Conservation (phyloP, 1,140 invertebrate genomes). For the Nasonia giraulti region DNA sequence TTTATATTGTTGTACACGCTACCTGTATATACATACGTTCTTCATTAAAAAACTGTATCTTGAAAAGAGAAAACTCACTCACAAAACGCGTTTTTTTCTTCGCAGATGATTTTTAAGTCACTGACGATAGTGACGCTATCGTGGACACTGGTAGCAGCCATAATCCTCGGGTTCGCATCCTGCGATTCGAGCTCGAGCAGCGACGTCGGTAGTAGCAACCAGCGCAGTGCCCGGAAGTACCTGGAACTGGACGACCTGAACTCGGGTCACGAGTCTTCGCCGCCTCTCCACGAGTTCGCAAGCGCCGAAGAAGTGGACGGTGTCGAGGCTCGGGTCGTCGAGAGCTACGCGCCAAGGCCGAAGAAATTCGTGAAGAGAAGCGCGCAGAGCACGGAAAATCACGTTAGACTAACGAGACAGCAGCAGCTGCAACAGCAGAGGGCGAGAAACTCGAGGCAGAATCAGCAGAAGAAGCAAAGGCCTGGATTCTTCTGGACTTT, state of each 20-base stretch:
- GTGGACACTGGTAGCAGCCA: not conserved
- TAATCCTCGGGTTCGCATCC: not conserved
- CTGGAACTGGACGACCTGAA: slow-evolving; percentile 36
- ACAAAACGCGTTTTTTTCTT: not conserved
- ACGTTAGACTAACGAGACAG: not conserved
- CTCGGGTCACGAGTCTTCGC: not conserved
- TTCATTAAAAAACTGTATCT: not conserved
- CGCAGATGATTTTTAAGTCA: slow-evolving; percentile 41
- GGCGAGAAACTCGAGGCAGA: slow-evolving; percentile 60
- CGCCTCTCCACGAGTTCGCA: not conserved
- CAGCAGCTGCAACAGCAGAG: slow-evolving; percentile 55
- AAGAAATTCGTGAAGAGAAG: slow-evolving; percentile 22
- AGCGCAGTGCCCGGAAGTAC: slow-evolving; percentile 7
- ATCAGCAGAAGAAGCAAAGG: slow-evolving; percentile 61
- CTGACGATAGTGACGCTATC: not conserved
- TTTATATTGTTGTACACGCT: not conserved
- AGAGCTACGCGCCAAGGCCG: not conserved
- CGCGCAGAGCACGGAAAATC: slow-evolving; percentile 49
- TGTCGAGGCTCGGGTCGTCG: not conserved
- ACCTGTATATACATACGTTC: no score
- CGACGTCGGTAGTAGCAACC: not conserved
- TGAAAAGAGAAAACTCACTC: not conserved
- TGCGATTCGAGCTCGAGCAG: not conserved
- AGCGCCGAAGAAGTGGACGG: not conserved
- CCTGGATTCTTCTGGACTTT: slow-evolving; percentile 75